phyloP scores from a whole-genome alignment of 2,113 vertebrate species.

The Odocoileus virginianus region DNA sequence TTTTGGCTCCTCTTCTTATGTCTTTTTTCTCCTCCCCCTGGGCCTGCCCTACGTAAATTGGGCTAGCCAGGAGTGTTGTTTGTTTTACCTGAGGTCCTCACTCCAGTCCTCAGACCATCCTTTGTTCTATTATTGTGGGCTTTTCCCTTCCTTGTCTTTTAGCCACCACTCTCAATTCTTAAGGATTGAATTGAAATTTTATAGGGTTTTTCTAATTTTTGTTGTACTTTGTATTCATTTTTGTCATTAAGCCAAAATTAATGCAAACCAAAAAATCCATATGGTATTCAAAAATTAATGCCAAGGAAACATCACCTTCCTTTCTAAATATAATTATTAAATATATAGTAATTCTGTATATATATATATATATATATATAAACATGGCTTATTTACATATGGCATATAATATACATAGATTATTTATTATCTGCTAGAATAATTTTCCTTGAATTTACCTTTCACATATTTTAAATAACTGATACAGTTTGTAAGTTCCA shows the following conservation, averaged over 20 bases:
- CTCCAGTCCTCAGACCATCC: neutral
- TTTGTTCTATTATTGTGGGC: neutral
- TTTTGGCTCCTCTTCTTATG: neutral
- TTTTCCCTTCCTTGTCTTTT: neutral
- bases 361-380: neutral
- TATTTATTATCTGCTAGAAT: neutral
- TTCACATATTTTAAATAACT: neutral
- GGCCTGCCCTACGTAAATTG: neutral
- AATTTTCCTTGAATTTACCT: neutral
- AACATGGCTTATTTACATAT: neutral
- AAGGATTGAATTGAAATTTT: neutral
- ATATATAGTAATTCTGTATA: neutral
- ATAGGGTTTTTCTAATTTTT: neutral
- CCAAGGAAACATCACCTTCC: neutral
- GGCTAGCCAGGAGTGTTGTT: neutral
- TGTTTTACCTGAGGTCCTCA: neutral
- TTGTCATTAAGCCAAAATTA: neutral
- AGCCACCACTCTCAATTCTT: neutral
- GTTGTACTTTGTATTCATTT: neutral
- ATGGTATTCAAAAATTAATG: neutral
- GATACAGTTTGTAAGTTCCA: neutral
- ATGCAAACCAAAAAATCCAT: neutral
- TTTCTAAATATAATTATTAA: neutral
- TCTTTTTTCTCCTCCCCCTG: neutral
- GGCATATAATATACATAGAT: neutral